Percentiles rank a stretch among this genome's conserved stretches.
Conservation (phyloP, 2,113 vertebrate genomes). For the Catharus minimus region DNA sequence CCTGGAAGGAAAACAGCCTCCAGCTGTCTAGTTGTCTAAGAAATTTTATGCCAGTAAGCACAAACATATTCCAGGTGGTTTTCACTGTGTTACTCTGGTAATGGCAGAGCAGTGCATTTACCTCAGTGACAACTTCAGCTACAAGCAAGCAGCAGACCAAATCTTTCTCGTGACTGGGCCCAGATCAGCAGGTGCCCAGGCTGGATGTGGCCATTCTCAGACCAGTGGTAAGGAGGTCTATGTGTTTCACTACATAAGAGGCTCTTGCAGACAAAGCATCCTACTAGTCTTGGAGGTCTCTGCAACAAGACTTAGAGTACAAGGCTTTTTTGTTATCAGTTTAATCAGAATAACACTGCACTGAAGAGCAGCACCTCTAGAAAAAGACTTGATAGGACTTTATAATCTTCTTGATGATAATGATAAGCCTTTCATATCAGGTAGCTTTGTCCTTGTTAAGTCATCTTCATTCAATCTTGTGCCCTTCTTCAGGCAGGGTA, state of each 20-base stretch:
- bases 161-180: neutral
- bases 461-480: neutral
- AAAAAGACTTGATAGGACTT: neutral
- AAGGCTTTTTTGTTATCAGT: neutral
- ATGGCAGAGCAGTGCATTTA: neutral
- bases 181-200: neutral
- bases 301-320: neutral
- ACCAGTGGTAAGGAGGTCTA: neutral
- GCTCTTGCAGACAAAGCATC: neutral
- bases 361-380: neutral
- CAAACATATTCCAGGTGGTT: neutral
- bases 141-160: neutral
- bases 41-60: neutral
- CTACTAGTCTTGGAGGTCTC: neutral
- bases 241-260: neutral
- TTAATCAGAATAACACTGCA: neutral
- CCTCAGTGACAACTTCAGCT: neutral
- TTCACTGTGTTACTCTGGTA: neutral
- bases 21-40: neutral
- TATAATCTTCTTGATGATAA: neutral
- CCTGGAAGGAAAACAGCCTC: neutral
- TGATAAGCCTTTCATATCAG: neutral
- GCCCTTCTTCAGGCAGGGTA: neutral
- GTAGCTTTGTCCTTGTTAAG: neutral
- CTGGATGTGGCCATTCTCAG: neutral